A percentile compares a stretch with the other conserved stretches of the same genome.
These are phyloP conservation scores for Solenopsis invicta DNA, from an alignment of 1,140 invertebrate species.

Conservation along the genomic window DNA sequence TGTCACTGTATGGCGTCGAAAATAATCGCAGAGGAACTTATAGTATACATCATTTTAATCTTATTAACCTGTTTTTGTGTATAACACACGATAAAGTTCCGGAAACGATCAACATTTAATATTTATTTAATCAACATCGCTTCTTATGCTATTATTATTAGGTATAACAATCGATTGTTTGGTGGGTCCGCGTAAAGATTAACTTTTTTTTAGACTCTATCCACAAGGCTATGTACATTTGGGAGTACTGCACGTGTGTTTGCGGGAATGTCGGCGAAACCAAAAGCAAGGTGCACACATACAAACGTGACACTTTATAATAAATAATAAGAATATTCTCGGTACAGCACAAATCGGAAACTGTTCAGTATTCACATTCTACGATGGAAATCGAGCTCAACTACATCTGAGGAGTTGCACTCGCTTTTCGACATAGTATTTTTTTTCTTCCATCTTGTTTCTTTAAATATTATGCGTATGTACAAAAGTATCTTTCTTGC, in stretches of 20 bases:
- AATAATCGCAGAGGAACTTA: slow-evolving; percentile 32
- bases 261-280: slow-evolving; percentile 70
- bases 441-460: slow-evolving; percentile 13
- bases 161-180: slow-evolving; percentile 69
- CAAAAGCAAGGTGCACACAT: slow-evolving; percentile 50
- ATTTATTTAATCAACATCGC: slow-evolving; percentile 72
- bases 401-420: slow-evolving; percentile 30
- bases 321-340: slow-evolving; percentile 68
- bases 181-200: slow-evolving; percentile 36
- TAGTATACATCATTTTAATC: not conserved
- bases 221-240: slow-evolving; percentile 64
- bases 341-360: slow-evolving; percentile 20
- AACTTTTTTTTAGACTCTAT: slow-evolving; percentile 43
- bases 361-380: slow-evolving; percentile 76
- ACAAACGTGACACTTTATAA: slow-evolving; percentile 45
- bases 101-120: slow-evolving; percentile 74
- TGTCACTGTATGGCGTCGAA: slow-evolving; percentile 29
- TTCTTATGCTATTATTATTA: slow-evolving; percentile 64
- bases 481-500: slow-evolving; percentile 70
- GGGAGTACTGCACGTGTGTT: slow-evolving; percentile 62
- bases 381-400: slow-evolving; percentile 21
- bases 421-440: slow-evolving; percentile 27
- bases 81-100: slow-evolving; percentile 67
- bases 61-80: slow-evolving; percentile 34
- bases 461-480: slow-evolving; percentile 71